Base-by-base conservation (phyloP, 1,140 invertebrate genomes). In the Daktulosphaira vitifoliae region DNA sequence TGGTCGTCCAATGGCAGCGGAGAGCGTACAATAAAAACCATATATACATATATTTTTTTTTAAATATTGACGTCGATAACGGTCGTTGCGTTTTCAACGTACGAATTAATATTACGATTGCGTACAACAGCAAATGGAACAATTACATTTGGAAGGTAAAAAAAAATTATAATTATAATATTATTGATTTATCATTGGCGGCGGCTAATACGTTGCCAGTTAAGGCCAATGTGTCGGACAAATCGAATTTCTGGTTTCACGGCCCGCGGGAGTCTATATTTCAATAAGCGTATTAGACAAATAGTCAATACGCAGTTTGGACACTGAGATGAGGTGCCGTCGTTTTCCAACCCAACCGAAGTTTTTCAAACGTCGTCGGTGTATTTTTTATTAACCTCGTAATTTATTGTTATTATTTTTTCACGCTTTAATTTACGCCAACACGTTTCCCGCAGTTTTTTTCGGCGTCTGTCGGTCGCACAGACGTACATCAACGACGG, bases 121-220 rank as follows among this genome's bases (percentile, higher is more conserved):
- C 11, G 11, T 33, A 33, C 11, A 6, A 33, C 29, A n/a, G n/a
- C n/a, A 33, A 33, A 33, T 33, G 5, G 29, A 33, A 33, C 29
- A 33, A 33, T 33, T 33, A 11, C 5, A 33, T 6, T 33, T 33
- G 6, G 16, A 39, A 20, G 9, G 11, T 15, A 42, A 54, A 54
- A 46, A 59, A 59, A 6, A 44, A 25, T 23, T 23, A 22, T 6
- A 13, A 3, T 18, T 16, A 46, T 16, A 39, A 29, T 29, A 39
- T 22, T 62, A 62, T 62, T 62, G 56, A 62, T 62, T 62, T 48
- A 62, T 62, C 56, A 20, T 22, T 15, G 42, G 42, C 56, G 29
- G 29, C 29, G 56, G 39, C 42, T 59, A 59, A 59, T 46, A 39
- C 29, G 54, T 59, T 59, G 42, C 54, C 54, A 44, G 54, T 46